Conservation (phyloP, 2,888 invertebrate genomes). For the Tipula vernalis region DNA sequence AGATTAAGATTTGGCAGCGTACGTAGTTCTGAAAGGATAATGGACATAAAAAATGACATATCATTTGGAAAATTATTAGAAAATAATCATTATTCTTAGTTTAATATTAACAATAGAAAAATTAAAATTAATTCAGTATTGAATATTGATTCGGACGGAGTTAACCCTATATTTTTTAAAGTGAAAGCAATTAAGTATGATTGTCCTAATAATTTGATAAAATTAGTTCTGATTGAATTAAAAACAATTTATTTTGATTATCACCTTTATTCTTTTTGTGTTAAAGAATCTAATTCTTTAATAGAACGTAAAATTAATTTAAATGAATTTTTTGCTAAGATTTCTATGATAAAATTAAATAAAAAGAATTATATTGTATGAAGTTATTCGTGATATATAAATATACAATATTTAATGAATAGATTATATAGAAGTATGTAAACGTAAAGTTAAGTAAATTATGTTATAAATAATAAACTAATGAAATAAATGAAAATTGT, state of each 20-base stretch:
- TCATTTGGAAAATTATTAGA: background rate
- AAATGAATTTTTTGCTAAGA: background rate
- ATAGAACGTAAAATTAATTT: background rate
- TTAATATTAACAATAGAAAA: background rate
- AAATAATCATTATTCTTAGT: background rate
- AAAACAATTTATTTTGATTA: background rate
- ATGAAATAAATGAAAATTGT: too few species aligned
- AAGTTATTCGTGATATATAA: background rate
- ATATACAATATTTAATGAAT: background rate
- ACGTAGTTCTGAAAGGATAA: background rate
- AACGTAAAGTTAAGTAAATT: background rate
- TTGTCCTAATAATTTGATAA: background rate
- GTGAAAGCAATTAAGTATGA: background rate
- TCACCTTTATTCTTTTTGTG: background rate
- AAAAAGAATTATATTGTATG: background rate
- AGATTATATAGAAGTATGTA: background rate
- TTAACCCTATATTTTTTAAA: background rate
- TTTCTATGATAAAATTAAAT: background rate
- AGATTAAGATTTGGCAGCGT: too few species aligned
- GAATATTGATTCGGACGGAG: background rate
- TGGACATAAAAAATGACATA: background rate
- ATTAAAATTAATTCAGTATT: background rate
- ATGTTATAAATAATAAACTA: background rate
- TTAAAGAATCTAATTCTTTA: background rate
- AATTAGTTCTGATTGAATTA: background rate